Evolutionary conservation across 2,797 vertebrate genomes (phyloP), one percentile per base, ranked within the genome.

Genomic region (Sebastes matsubarae): DNA sequence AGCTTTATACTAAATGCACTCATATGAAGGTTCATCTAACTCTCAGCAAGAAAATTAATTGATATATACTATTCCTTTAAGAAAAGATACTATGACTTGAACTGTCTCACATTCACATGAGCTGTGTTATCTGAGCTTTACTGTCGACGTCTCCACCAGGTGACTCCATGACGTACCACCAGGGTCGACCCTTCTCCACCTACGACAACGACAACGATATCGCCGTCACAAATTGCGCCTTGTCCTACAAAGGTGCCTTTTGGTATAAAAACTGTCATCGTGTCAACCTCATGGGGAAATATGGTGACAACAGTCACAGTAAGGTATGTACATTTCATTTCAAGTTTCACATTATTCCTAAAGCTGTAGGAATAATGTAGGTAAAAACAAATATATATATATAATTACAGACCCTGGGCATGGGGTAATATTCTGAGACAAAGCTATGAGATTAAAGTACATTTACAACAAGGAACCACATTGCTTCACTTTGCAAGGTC

Each of bases 231-330:
- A 99, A 99, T 95, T 99, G 98, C 36, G 98, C 98, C 67, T 83
- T 99, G 90, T 99, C 98, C 4, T 99, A 99, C 93, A 98, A 98
- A 89, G 98, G 98, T 0, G 98, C 98, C 1, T 99, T 99, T 92
- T 99, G 98, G 98, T 99, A 99, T 86, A 99, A 98, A 94, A 99
- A 99, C 86, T 99, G 98, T 52, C 98, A 99, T 83, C 96, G 97
- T 0, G 98, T 98, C 91, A 99, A 99, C 90, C 95, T 99, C 59
- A 99, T 99, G 97, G 98, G 98, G 14, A 96, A 96, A 95, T 99
- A 99, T 0, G 97, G 97, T 2, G 97, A 98, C 93, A 93, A 90
- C 80, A 99, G 91, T 89, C 98, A 99, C 92, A 99, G 98, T 92
- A 98, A 99, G 97, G 98, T 98, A 87, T 68, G 95, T 61, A 16